Percentiles rank a stretch among this genome's conserved stretches.
These are phyloP conservation scores for Leptodactylus fallax DNA, from an alignment of 2,797 vertebrate species.

Conservation along the genomic window DNA sequence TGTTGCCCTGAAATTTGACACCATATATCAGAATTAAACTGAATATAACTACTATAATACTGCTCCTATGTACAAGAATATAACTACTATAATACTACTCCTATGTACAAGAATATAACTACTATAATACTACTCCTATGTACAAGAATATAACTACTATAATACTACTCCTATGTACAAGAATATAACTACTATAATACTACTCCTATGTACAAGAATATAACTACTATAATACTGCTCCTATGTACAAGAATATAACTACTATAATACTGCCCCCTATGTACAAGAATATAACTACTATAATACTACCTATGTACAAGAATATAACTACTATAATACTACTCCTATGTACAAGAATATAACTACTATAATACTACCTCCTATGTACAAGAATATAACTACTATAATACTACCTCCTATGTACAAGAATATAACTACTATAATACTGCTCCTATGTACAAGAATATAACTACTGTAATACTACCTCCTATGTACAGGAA, in stretches of 20 bases:
- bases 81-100: slow-evolving; percentile 1
- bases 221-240: background rate
- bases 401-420: slow-evolving; percentile 12
- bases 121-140: background rate
- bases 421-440: background rate
- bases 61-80: background rate
- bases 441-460: slow-evolving; percentile 5
- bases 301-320: slow-evolving; percentile 7
- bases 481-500: background rate
- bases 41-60: slow-evolving; percentile 14
- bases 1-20: too few species aligned
- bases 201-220: background rate
- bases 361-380: background rate
- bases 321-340: slow-evolving; percentile 5
- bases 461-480: background rate
- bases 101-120: background rate
- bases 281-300: background rate
- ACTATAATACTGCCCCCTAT: slow-evolving; percentile 3
- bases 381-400: background rate
- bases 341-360: too few species aligned
- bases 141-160: background rate
- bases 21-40: too few species aligned
- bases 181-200: background rate
- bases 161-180: background rate
- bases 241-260: background rate